Evolutionary conservation across 1,140 invertebrate species (phyloP), one percentile per base, ranked within the genome.

Genomic region (Chelonus insularis): DNA sequence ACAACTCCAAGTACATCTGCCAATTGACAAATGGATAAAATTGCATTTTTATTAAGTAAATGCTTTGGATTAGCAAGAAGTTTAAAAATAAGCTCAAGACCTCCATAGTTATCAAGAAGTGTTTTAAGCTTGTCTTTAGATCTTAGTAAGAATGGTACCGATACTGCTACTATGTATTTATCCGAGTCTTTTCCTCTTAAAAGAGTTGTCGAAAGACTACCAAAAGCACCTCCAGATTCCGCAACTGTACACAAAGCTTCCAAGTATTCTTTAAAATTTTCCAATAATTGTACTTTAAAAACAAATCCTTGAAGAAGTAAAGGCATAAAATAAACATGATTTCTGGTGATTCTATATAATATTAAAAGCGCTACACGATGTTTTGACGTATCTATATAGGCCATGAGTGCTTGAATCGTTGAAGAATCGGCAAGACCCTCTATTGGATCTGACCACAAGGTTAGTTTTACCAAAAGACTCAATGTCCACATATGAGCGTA

Each of bases 141-240:
- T 4, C 71, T 73, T 6, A 80, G 69, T 6, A 80, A 34, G 57
- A 78, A 79, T 0, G 79, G 79, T 65, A 81, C 77, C 11, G 80
- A 81, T 0, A 81, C 57, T 8, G 78, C 78, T 11, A 73, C 72
- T 0, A 76, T 60, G 6, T 65, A 55, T 48, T 76, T 77, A 12
- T 78, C 63, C 4, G 51, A 9, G 6, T 78, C 73, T 2, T 73
- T 64, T 2, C 74, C 77, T 3, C 74, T 70, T 1, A 73, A 16
- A 1, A 81, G 34, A 41, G 74, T 72, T 2, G 72, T 62, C 0
- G 68, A 64, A 0, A 81, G 34, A 9, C 80, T 72, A 0, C 78
- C 78, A 4, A 78, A 62, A 2, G 74, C 73, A 4, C 73, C 72
- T 4, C 75, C 77, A 0, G 73, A 77, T 36, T 72, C 68, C 0